phyloP scores from a whole-genome alignment of 1,140 invertebrate genomes.

The Neuroterus valhalla region DNA sequence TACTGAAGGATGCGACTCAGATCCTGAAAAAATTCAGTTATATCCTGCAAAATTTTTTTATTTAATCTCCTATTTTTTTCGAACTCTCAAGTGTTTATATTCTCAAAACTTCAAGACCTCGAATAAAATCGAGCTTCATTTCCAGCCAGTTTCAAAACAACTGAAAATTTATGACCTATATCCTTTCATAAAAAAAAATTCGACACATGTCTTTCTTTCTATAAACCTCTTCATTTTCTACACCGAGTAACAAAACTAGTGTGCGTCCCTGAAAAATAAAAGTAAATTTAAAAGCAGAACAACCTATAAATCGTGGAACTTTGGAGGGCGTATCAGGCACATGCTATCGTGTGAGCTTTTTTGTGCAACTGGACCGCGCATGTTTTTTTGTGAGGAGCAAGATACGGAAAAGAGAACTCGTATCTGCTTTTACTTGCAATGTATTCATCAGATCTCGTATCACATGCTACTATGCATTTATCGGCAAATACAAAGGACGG shows the following conservation, averaged over 20 bases:
- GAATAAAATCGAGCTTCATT: not conserved
- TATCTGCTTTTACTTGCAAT: slow-evolving; percentile 6
- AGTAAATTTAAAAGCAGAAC: slow-evolving; percentile 22
- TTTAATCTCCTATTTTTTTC: too few species aligned
- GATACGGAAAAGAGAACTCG: slow-evolving; percentile 23
- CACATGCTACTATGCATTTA: slow-evolving; percentile 28
- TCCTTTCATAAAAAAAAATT: not conserved
- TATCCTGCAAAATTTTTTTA: too few species aligned
- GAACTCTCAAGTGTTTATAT: too few species aligned
- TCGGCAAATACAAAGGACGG: slow-evolving; percentile 17
- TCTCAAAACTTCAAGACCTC: too few species aligned
- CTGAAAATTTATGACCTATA: too few species aligned
- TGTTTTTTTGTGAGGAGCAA: slow-evolving; percentile 16
- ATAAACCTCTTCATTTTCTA: not conserved
- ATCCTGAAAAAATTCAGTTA: too few species aligned
- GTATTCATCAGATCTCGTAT: slow-evolving; percentile 13
- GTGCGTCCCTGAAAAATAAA: not conserved
- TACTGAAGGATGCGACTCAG: too few species aligned
- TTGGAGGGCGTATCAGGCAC: slow-evolving; percentile 20
- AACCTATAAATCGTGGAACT: slow-evolving; percentile 19
- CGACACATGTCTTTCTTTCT: not conserved
- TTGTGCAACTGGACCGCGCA: not conserved
- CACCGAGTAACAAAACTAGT: not conserved
- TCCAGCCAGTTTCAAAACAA: not conserved
- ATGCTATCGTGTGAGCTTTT: slow-evolving; percentile 13